Evolutionary conservation across 64 coral and sea anemone genomes (phyloP).

Genomic region (Dendronephthya gigantea): DNA sequence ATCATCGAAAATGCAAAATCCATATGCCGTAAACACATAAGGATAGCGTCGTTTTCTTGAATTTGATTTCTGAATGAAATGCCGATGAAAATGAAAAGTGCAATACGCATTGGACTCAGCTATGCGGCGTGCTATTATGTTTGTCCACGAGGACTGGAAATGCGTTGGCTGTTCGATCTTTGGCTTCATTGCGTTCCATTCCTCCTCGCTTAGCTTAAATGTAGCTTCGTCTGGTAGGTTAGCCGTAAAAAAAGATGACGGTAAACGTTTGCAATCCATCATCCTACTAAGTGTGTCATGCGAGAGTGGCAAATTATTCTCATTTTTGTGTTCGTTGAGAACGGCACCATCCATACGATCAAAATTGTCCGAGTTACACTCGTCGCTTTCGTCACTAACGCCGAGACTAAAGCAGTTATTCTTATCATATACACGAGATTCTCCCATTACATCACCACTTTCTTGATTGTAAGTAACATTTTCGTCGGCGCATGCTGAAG

Average conservation of each 20-base stretch:
- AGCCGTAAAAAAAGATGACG: background rate
- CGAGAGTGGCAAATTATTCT: background rate
- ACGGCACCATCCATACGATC: background rate
- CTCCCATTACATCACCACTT: too few relatives aligned
- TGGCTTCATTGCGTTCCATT: background rate
- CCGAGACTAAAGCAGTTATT: too few relatives aligned
- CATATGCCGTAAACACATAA: background rate
- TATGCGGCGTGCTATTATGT: background rate
- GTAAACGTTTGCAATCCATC: background rate
- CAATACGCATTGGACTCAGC: background rate
- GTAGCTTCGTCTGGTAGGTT: background rate
- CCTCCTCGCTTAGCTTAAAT: background rate
- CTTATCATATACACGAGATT: too few relatives aligned
- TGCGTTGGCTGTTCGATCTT: background rate
- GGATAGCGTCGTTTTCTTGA: background rate
- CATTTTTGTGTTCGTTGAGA: too few relatives aligned
- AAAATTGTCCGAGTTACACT: background rate
- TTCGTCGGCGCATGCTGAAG: too few relatives aligned
- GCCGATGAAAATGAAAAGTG: background rate
- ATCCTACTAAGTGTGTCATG: background rate
- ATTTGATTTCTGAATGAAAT: background rate
- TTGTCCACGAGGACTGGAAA: background rate
- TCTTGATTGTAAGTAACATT: too few relatives aligned
- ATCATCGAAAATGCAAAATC: conserved; percentile 1
- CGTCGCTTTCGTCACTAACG: background rate